Evolutionary conservation across 2,888 invertebrate genomes (phyloP).

Genomic region (Iphiclides podalirius): DNA sequence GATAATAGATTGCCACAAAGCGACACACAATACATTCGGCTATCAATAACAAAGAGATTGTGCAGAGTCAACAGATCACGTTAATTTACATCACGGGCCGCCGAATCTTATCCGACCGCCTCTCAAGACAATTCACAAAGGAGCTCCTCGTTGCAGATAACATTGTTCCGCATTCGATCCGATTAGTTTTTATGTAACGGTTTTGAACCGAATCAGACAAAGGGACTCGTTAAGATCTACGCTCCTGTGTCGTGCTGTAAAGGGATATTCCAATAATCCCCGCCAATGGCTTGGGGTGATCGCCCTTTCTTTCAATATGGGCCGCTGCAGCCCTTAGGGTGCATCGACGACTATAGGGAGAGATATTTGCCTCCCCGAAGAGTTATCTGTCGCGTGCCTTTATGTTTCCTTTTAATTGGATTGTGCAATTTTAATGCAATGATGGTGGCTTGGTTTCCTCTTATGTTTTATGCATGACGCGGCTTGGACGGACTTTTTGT

Average conservation of each 20-base stretch:
- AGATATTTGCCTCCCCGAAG: constrained; percentile 59
- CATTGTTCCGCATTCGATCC: constrained; percentile 26
- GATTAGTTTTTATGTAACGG: constrained; percentile 29
- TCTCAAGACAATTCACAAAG: too few relatives aligned
- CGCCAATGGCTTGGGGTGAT: constrained; percentile 59
- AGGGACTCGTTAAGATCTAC: constrained; percentile 56
- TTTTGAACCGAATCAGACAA: constrained; percentile 44
- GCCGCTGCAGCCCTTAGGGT: constrained; percentile 45
- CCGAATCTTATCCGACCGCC: constrained; percentile 4
- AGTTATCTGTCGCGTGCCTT: constrained; percentile 59
- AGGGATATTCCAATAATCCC: constrained; percentile 70
- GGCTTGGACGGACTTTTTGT: background rate
- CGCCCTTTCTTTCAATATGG: constrained; percentile 58
- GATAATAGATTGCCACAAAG: too few relatives aligned
- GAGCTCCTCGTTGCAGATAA: background rate
- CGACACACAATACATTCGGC: too few relatives aligned
- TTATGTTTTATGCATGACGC: constrained; percentile 7
- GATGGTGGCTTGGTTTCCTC: constrained; percentile 1
- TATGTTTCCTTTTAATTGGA: constrained; percentile 33
- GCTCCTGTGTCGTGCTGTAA: constrained; percentile 65
- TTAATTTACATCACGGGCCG: too few relatives aligned
- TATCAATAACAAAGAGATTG: too few relatives aligned
- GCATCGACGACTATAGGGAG: constrained; percentile 66
- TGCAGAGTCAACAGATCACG: too few relatives aligned
- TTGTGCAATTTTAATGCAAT: constrained; percentile 19